Evolutionary conservation across 2,888 invertebrate genomes (phyloP), one percentile per base, ranked within the genome.

Genomic region (Lycophotia porphyrea): DNA sequence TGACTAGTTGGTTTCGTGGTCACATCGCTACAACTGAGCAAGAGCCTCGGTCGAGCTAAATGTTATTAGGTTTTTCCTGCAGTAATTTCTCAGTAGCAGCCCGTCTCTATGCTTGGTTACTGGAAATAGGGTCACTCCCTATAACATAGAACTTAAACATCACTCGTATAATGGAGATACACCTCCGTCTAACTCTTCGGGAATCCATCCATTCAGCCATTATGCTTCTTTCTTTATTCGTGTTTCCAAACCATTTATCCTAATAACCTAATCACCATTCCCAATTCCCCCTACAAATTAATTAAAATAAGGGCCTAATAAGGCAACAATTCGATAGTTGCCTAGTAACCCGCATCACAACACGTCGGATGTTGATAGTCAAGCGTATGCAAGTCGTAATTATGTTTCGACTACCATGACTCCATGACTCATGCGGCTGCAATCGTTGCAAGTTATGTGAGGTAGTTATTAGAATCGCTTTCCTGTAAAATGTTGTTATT

Each of bases 241-340:
- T 84, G 84, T 63, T 13, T 44, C 52, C 52, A 39, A 39, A 8
- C 63, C 36, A 66, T 78, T 65, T 42, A 47, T 52, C 42, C 4
- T 31, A 18, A 27, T 60, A 39, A 39, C 39, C 42, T 60, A 55
- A 73, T 76, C 65, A 65, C 18, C 18, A 36, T 63, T 60, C 58
- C 18, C n/a, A 49, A 9, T 36, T 73, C 78, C 71, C 78, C 69
- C 55, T 69, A 65, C 27, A 42, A 36, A 70, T 76, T 67, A 76
- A 79, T 75, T 73, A 58, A 64, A 64, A 42, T 31, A 68, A 64
- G 36, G 42, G 2, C 36, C 27, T 76, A 73, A 73, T 84, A 80
- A 83, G 73, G 76, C 39, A 67, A 18, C 52, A 69, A 71, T 87
- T 84, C 82, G 85, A 89, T 89, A 66, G 90, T 90, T 87, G 90